Conservation (phyloP, 2,113 vertebrate genomes). For the Syrmaticus mikado region DNA sequence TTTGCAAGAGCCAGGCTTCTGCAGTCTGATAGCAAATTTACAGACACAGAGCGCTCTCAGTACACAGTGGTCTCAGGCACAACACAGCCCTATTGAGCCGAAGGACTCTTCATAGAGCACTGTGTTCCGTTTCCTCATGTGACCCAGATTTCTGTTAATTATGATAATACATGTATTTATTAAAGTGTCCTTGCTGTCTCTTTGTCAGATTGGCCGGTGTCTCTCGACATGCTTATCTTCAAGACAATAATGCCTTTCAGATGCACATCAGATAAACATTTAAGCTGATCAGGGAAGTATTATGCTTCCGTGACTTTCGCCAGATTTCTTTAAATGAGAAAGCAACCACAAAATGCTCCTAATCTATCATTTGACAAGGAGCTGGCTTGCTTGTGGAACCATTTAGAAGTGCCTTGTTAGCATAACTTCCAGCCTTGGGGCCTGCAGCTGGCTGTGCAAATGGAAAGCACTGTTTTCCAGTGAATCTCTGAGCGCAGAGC, state of each 20-base stretch:
- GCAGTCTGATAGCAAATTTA: neutral
- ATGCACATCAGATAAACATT: slow-evolving; percentile 34
- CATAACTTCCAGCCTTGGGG: slow-evolving; percentile 9
- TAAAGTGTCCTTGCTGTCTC: neutral
- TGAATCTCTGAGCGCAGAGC: neutral
- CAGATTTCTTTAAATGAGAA: slow-evolving; percentile 17
- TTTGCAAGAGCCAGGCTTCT: neutral
- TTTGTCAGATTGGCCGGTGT: neutral
- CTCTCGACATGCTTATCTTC: slow-evolving; percentile 11
- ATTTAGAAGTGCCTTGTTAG: neutral
- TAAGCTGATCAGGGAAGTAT: slow-evolving; percentile 21
- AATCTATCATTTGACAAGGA: slow-evolving; percentile 4
- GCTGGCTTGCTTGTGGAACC: neutral
- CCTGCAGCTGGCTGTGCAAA: neutral
- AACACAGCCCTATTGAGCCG: neutral
- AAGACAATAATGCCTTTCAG: slow-evolving; percentile 51
- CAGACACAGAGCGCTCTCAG: neutral
- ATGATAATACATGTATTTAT: slow-evolving; percentile 33
- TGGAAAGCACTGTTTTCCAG: neutral
- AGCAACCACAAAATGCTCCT: slow-evolving; percentile 17
- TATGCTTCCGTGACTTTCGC: neutral
- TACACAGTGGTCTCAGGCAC: neutral
- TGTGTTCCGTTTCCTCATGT: slow-evolving; percentile 27
- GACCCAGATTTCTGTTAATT: slow-evolving; percentile 38
- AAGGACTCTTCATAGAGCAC: slow-evolving; percentile 20